Conservation (phyloP, 1,140 invertebrate species). For the Parapsyche elsis region DNA sequence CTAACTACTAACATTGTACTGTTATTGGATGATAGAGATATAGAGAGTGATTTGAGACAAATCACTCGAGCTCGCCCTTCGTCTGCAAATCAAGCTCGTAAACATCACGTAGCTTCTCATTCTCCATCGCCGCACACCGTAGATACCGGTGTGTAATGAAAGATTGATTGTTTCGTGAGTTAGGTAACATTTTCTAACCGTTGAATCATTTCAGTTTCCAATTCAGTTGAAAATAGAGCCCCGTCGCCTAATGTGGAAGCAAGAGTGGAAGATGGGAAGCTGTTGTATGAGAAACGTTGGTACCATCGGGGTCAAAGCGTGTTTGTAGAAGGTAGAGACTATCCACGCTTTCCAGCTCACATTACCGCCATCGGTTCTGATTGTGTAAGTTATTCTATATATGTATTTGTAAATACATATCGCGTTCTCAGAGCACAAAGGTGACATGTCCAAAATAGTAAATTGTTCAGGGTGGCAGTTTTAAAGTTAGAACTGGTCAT, state of each 20-base stretch:
- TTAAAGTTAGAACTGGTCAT: too few species aligned
- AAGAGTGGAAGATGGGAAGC: constrained; percentile 93
- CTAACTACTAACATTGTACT: constrained; percentile 86
- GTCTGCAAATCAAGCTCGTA: constrained; percentile 59
- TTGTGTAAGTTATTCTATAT: constrained; percentile 73
- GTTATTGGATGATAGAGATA: constrained; percentile 88
- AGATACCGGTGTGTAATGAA: constrained; percentile 47
- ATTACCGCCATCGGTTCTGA: constrained; percentile 91
- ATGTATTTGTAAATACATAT: neutral
- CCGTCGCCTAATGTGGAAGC: constrained; percentile 75
- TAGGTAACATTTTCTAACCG: neutral
- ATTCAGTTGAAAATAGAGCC: constrained; percentile 61
- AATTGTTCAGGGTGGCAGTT: too few species aligned
- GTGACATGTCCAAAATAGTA: too few species aligned
- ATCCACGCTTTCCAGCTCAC: constrained; percentile 83
- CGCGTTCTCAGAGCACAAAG: too few species aligned
- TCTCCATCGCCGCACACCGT: constrained; percentile 40
- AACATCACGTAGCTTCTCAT: constrained; percentile 47
- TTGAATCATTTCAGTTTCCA: constrained; percentile 15
- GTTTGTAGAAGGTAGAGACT: constrained; percentile 89
- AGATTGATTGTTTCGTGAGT: neutral
- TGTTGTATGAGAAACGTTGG: constrained; percentile 94
- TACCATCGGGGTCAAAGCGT: constrained; percentile 93
- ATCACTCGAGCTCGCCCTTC: constrained; percentile 74
- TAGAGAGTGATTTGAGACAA: constrained; percentile 87